Percentiles rank a stretch among this genome's conserved stretches.
These are phyloP conservation scores for Patella depressa DNA, from an alignment of 2,888 invertebrate species.

Conservation along the genomic window DNA sequence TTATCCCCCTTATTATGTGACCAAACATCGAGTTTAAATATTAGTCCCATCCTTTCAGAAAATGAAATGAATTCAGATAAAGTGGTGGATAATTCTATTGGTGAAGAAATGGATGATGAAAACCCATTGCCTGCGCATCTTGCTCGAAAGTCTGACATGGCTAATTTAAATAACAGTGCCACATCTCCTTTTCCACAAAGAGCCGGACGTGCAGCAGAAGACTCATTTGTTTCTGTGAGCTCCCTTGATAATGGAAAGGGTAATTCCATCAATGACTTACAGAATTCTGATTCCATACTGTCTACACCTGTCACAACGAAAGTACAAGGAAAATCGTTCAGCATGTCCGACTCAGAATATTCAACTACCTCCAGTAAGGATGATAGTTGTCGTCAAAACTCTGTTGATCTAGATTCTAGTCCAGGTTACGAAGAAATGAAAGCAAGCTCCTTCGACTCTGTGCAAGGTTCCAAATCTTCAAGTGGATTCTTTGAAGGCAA, in stretches of 20 bases:
- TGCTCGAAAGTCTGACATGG: too few relatives aligned
- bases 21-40: background rate
- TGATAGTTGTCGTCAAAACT: background rate
- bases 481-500: conserved; percentile 1
- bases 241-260: background rate
- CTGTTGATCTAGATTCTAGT: background rate
- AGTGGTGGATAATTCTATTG: background rate
- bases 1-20: background rate
- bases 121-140: too few relatives aligned
- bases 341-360: background rate
- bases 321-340: background rate
- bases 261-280: background rate
- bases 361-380: background rate
- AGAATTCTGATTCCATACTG: too few relatives aligned
- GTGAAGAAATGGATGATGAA: background rate
- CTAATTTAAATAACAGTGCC: too few relatives aligned
- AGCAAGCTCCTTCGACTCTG: background rate
- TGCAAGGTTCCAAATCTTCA: background rate
- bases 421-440: background rate
- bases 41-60: background rate
- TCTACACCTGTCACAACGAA: too few relatives aligned
- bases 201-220: background rate
- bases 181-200: too few relatives aligned
- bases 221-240: background rate
- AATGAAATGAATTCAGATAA: background rate